Evolutionary conservation across 2,888 invertebrate species (phyloP).

Genomic region (Tetranychus truncatus): DNA sequence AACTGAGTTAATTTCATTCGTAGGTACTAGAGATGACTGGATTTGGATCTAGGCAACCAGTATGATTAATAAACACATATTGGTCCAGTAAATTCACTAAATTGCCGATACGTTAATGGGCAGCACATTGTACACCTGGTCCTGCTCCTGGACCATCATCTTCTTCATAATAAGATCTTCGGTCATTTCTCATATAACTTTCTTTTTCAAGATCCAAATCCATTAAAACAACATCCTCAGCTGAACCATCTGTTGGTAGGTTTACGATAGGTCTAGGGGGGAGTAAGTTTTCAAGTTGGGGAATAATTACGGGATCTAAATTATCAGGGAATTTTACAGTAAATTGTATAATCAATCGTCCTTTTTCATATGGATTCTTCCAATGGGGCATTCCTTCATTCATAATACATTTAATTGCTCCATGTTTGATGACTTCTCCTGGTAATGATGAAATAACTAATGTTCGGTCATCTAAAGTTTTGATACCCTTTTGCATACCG

Average conservation of each 20-base stretch:
- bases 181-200: constrained; percentile 29
- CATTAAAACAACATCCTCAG: constrained; percentile 50
- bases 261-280: constrained; percentile 46
- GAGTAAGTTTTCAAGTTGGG: constrained; percentile 55
- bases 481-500: constrained; percentile 75
- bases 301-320: constrained; percentile 36
- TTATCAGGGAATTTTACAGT: constrained; percentile 68
- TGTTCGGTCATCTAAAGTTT: constrained; percentile 71
- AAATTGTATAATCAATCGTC: constrained; percentile 75
- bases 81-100: no score
- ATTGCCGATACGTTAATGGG: constrained; percentile 21
- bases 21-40: no score
- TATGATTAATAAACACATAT: no score
- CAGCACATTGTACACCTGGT: constrained; percentile 34
- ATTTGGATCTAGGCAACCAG: no score
- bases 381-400: constrained; percentile 93
- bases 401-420: constrained; percentile 65
- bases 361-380: constrained; percentile 79
- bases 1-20: no score
- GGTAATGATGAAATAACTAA: constrained; percentile 64
- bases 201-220: constrained; percentile 55
- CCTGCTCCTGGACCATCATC: constrained; percentile 46
- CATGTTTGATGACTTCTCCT: constrained; percentile 78
- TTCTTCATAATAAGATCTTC: constrained; percentile 36
- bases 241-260: constrained; percentile 62